phyloP scores from a whole-genome alignment of 2,113 vertebrate genomes.

The Channa maculata region DNA sequence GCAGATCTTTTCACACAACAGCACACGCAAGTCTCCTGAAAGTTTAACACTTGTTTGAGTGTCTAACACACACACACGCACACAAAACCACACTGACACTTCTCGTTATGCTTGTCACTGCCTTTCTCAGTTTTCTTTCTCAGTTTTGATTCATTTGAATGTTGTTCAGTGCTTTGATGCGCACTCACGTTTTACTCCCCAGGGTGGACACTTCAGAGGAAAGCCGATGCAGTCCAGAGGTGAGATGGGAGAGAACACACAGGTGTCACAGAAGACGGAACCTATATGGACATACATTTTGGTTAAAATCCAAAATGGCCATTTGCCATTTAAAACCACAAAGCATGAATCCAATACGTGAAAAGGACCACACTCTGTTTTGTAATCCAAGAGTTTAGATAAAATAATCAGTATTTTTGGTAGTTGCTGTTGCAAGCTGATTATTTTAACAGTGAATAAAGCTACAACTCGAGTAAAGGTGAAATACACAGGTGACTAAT shows the following conservation, averaged over 20 bases:
- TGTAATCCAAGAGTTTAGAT: too few species aligned
- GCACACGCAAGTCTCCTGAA: conserved; percentile 77
- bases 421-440: too few species aligned
- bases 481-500: too few species aligned
- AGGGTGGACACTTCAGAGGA: conserved; percentile 72
- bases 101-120: neutral
- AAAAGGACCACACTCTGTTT: neutral
- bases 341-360: neutral
- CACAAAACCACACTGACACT: neutral
- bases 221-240: conserved; percentile 82
- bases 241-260: conserved; percentile 82
- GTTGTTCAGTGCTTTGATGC: neutral
- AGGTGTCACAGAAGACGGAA: conserved; percentile 84
- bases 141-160: conserved; percentile 49
- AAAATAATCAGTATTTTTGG: too few species aligned
- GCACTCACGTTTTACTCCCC: conserved; percentile 73
- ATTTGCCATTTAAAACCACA: neutral
- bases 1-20: conserved; percentile 83
- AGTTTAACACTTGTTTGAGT: neutral
- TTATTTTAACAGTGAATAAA: too few species aligned
- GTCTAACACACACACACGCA: neutral
- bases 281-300: conserved; percentile 53
- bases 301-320: neutral
- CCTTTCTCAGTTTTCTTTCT: conserved; percentile 48
- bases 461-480: too few species aligned